Evolutionary conservation across 2,797 vertebrate species (phyloP).

Genomic region (Molothrus aeneus): DNA sequence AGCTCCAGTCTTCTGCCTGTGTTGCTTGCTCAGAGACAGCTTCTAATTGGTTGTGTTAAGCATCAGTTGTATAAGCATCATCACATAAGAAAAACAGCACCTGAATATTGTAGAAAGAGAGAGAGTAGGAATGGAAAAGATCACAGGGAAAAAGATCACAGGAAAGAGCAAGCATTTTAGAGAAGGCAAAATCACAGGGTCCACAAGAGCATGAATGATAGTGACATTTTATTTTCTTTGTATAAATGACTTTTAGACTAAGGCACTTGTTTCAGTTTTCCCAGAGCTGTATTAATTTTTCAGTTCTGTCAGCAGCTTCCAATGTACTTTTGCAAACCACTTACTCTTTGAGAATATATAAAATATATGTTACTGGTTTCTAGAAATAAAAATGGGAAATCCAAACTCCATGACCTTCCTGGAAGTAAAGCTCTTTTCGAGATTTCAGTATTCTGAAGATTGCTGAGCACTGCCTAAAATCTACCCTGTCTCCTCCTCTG

Average conservation of each 20-base stretch:
- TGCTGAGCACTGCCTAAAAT: not conserved
- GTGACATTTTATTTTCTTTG: conserved; percentile 3
- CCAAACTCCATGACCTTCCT: not conserved
- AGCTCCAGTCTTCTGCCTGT: not conserved
- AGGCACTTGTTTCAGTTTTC: not conserved
- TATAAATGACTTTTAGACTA: not conserved
- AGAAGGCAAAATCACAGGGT: not conserved
- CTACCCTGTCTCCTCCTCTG: not conserved
- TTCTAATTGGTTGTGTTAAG: not conserved
- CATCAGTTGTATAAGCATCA: not conserved
- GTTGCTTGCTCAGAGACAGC: not conserved
- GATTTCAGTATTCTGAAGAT: not conserved
- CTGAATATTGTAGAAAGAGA: not conserved
- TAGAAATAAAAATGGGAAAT: conserved; percentile 4
- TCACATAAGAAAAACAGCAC: not conserved
- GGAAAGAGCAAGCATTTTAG: conserved; percentile 1
- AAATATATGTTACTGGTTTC: not conserved
- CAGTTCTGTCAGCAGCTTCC: not conserved
- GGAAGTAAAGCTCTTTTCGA: not conserved
- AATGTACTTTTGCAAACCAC: not conserved
- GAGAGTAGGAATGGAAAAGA: not conserved
- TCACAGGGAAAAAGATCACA: not conserved
- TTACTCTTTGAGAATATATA: not conserved
- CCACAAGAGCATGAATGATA: not conserved
- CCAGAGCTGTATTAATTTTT: not conserved